Percentiles rank a stretch among this genome's conserved stretches.
Evolutionary conservation across 2,797 vertebrate genomes (phyloP).

Genomic region (Babyrousa celebensis): DNA sequence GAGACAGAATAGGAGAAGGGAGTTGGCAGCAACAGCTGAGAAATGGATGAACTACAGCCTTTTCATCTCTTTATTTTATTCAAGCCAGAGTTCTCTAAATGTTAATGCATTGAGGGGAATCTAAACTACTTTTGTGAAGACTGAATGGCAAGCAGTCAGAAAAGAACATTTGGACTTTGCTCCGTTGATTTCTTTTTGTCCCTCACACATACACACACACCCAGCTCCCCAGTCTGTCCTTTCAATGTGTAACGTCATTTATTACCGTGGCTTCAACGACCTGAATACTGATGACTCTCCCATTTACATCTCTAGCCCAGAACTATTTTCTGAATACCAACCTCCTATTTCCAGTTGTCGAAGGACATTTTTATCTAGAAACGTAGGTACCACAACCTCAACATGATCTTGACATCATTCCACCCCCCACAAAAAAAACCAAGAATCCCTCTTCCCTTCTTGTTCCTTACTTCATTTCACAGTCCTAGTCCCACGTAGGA

Average conservation of each 20-base stretch:
- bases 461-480: conserved; percentile 36
- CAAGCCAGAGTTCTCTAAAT: conserved; percentile 75
- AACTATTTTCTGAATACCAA: conserved; percentile 59
- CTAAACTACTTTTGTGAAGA: conserved; percentile 68
- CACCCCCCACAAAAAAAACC: not conserved
- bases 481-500: conserved; percentile 23
- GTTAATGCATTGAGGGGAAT: conserved; percentile 62
- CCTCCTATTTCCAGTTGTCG: conserved; percentile 25
- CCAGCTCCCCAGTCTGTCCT: conserved; percentile 37
- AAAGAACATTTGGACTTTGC: conserved; percentile 60
- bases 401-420: not conserved
- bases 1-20: conserved; percentile 65
- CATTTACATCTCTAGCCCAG: conserved; percentile 51
- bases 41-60: conserved; percentile 72
- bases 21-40: conserved; percentile 69
- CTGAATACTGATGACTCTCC: conserved; percentile 48
- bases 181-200: conserved; percentile 58
- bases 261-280: conserved; percentile 26
- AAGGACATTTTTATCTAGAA: conserved; percentile 56
- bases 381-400: conserved; percentile 17
- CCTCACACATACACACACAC: not conserved
- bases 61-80: conserved; percentile 77
- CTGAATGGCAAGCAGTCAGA: conserved; percentile 69
- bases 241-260: conserved; percentile 70
- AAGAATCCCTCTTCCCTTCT: conserved; percentile 1